These are phyloP conservation scores for Ceryle rudis DNA, from an alignment of 2,797 vertebrate species.

Conservation along the genomic window DNA sequence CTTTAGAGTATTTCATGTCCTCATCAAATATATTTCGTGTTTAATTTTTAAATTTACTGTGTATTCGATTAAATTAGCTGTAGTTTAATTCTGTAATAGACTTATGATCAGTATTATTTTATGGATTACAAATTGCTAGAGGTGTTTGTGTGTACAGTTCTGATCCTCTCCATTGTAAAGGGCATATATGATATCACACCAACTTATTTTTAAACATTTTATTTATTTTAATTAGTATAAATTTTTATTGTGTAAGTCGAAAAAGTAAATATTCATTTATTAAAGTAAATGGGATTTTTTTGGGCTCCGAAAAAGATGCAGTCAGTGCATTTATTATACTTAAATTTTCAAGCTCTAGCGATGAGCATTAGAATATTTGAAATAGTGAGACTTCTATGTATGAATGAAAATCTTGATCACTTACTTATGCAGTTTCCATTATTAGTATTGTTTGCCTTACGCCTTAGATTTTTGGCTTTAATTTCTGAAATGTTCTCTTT, in stretches of 20 bases:
- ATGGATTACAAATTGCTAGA: constrained; percentile 50
- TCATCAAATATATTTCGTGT: constrained; percentile 6
- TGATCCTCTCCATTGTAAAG: constrained; percentile 70
- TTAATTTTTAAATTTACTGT: constrained; percentile 49
- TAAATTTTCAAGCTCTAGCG: constrained; percentile 57
- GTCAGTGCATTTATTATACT: constrained; percentile 61
- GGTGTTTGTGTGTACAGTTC: constrained; percentile 71
- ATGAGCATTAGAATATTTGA: constrained; percentile 65
- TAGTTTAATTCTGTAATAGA: constrained; percentile 61
- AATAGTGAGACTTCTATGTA: constrained; percentile 67
- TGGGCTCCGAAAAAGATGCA: constrained; percentile 54
- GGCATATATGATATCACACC: constrained; percentile 71
- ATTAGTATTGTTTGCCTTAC: background rate
- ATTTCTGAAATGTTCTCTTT: background rate
- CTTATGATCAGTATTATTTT: constrained; percentile 77
- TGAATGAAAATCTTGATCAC: constrained; percentile 49
- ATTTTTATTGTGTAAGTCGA: constrained; percentile 65
- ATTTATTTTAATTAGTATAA: constrained; percentile 82
- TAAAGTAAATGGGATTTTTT: constrained; percentile 66
- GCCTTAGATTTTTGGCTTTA: constrained; percentile 43
- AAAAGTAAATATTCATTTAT: constrained; percentile 64
- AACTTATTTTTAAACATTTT: constrained; percentile 72
- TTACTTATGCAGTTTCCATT: constrained; percentile 30
- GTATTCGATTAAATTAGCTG: constrained; percentile 55
- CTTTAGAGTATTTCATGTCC: constrained; percentile 22